These are phyloP conservation scores for Ceratitis capitata DNA, from an alignment of 1,140 invertebrate species.

Conservation along the genomic window DNA sequence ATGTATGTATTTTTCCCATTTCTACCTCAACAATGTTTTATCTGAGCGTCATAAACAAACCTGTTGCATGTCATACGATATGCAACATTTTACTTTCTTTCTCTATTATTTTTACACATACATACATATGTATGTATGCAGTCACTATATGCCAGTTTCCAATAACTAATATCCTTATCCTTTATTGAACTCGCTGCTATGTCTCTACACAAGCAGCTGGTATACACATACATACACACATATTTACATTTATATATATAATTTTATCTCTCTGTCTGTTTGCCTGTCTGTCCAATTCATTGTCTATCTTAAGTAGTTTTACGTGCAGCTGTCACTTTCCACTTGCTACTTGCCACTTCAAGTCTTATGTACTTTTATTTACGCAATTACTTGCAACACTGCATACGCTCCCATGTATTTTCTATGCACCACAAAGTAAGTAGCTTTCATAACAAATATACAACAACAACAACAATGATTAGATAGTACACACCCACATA, in stretches of 20 bases:
- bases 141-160: background rate
- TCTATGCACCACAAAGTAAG: background rate
- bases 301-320: slow-evolving; percentile 7
- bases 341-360: slow-evolving; percentile 6
- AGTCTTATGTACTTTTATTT: slow-evolving; percentile 8
- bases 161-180: background rate
- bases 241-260: background rate
- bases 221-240: too few species aligned
- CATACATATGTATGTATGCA: too few species aligned
- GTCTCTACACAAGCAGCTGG: too few species aligned
- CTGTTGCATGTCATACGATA: background rate
- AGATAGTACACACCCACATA: background rate
- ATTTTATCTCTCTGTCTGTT: background rate
- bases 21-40: background rate
- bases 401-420: background rate
- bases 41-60: background rate
- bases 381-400: slow-evolving; percentile 23
- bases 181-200: background rate
- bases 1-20: background rate
- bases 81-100: background rate
- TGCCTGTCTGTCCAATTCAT: background rate
- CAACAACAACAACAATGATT: too few species aligned
- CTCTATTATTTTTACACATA: background rate
- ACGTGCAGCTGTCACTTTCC: slow-evolving; percentile 24
- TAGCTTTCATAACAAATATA: background rate